These are phyloP conservation scores for Caenorhabditis elegans DNA, from an alignment of 1,140 invertebrate species.

Conservation along the genomic window DNA sequence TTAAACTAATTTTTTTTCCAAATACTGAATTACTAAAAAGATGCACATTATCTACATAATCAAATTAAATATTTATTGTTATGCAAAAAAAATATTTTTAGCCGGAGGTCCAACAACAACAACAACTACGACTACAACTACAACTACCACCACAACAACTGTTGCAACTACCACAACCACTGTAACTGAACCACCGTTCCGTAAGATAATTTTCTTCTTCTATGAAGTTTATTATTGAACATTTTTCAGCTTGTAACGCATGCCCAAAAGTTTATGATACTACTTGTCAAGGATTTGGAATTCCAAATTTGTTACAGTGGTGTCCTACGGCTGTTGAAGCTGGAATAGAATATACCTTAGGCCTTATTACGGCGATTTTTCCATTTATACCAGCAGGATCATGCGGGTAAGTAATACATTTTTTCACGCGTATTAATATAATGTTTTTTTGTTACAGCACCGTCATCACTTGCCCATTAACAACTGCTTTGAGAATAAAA, in stretches of 20 bases:
- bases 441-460: neutral
- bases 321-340: neutral
- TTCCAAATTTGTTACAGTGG: neutral
- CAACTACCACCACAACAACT: neutral
- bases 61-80: too few species aligned
- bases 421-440: too few species aligned
- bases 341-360: neutral
- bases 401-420: neutral
- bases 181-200: conserved; percentile 2
- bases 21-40: too few species aligned
- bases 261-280: neutral
- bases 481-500: neutral
- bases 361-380: neutral
- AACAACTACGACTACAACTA: too few species aligned
- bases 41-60: too few species aligned
- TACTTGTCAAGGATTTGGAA: neutral
- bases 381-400: neutral
- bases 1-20: too few species aligned
- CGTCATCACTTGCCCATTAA: neutral
- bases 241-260: neutral
- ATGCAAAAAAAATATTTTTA: too few species aligned
- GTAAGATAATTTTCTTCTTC: neutral
- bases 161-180: neutral
- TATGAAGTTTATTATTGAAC: neutral
- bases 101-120: too few species aligned